phyloP scores from a whole-genome alignment of 2,888 invertebrate genomes.

The Epsilonema sp. region DNA sequence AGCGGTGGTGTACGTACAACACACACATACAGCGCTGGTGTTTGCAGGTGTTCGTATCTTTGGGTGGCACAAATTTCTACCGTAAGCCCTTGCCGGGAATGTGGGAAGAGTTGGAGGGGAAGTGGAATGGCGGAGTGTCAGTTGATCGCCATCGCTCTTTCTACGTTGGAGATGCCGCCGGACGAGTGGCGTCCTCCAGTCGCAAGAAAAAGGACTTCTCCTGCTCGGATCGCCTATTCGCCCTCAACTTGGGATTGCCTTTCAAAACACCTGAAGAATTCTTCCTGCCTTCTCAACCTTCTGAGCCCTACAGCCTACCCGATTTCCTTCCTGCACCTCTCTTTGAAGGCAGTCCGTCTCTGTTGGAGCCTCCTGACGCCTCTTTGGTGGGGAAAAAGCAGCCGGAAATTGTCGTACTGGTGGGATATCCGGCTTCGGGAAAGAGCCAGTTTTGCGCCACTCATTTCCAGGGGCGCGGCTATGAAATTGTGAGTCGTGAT shows the following conservation, averaged over 20 bases:
- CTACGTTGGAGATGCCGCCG: conserved; percentile 64
- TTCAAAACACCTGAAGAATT: conserved; percentile 87
- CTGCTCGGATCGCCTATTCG: conserved; percentile 43
- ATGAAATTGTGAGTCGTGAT: conserved; percentile 61
- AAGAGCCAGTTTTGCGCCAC: conserved; percentile 58
- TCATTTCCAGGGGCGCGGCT: conserved; percentile 51
- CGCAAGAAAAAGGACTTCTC: background rate
- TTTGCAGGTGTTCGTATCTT: conserved; percentile 30
- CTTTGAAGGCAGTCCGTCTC: conserved; percentile 5
- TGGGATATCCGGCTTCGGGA: conserved; percentile 53
- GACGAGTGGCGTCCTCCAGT: conserved; percentile 51
- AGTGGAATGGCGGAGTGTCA: no score
- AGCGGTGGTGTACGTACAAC: no score
- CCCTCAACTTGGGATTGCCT: conserved; percentile 52
- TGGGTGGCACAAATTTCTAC: conserved; percentile 35
- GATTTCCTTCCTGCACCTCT: conserved; percentile 31
- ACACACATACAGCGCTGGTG: no score
- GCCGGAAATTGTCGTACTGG: conserved; percentile 48
- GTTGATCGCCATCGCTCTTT: conserved; percentile 45
- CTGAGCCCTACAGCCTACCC: conserved; percentile 29
- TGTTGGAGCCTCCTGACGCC: conserved; percentile 30
- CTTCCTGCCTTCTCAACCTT: conserved; percentile 45
- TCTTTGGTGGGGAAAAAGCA: conserved; percentile 1
- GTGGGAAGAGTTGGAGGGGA: conserved; percentile 62
- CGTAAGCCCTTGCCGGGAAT: conserved; percentile 73